Evolutionary conservation across 2,113 vertebrate genomes (phyloP).

Genomic region (Zosterops hypoxanthus): DNA sequence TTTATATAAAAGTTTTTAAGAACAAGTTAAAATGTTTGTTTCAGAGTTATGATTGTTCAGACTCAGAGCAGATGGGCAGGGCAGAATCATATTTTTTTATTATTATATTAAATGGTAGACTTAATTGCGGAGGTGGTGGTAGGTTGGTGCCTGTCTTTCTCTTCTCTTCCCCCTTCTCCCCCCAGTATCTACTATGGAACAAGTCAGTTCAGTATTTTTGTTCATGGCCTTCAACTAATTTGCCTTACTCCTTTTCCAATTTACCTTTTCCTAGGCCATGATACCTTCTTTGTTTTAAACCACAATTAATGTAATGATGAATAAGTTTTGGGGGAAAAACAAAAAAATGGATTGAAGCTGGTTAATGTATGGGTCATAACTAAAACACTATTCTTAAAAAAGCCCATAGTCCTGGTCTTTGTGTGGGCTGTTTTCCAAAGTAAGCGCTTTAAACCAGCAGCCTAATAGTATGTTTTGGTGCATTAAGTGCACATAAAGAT

Average conservation of each 20-base stretch:
- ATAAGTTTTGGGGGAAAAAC: background rate
- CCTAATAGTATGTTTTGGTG: background rate
- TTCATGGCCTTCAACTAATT: background rate
- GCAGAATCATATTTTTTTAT: slow-evolving; percentile 68
- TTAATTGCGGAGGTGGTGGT: slow-evolving; percentile 82
- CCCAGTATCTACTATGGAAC: background rate
- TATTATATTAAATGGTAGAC: slow-evolving; percentile 46
- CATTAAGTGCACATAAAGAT: background rate
- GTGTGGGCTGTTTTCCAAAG: background rate
- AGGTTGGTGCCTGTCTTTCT: slow-evolving; percentile 79
- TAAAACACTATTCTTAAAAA: background rate
- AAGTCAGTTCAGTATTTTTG: background rate
- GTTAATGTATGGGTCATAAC: background rate
- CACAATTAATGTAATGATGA: background rate
- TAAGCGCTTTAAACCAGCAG: background rate
- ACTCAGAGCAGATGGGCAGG: slow-evolving; percentile 90
- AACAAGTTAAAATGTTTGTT: slow-evolving; percentile 78
- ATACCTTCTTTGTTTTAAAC: background rate
- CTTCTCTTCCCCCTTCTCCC: background rate
- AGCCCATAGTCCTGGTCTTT: background rate
- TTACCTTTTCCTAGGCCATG: background rate
- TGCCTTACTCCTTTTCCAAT: background rate
- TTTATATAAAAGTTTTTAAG: slow-evolving; percentile 66
- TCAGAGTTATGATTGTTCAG: slow-evolving; percentile 83
- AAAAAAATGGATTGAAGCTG: background rate